These are phyloP conservation scores for Echeneis naucrates DNA, from an alignment of 2,797 vertebrate species.

Conservation along the genomic window DNA sequence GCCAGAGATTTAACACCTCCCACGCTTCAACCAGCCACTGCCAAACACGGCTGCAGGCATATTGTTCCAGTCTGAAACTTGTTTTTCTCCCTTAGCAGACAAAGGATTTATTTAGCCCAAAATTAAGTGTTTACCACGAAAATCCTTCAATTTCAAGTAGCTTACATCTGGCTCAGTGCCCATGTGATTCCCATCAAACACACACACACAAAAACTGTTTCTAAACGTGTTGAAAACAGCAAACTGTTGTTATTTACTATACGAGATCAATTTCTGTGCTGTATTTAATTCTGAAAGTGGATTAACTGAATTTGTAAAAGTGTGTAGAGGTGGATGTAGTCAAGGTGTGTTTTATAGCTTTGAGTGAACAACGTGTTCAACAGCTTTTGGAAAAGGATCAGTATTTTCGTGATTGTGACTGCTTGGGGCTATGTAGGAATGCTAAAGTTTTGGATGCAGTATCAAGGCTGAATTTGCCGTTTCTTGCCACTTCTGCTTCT, in stretches of 20 bases:
- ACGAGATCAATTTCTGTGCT: conserved; percentile 6
- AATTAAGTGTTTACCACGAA: conserved; percentile 1
- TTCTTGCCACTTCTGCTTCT: not conserved
- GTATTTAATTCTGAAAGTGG: conserved; percentile 22
- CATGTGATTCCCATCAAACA: conserved; percentile 11
- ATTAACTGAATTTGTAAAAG: conserved; percentile 25
- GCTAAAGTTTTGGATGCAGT: conserved; percentile 15
- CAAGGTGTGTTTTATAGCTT: conserved; percentile 17
- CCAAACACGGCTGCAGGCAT: conserved; percentile 34
- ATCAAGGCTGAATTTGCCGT: conserved; percentile 27
- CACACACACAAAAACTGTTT: too few species aligned
- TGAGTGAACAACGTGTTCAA: conserved; percentile 27
- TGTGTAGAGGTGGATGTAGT: conserved; percentile 10
- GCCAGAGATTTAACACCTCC: conserved; percentile 25
- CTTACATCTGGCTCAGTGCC: conserved; percentile 9
- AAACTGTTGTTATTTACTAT: not conserved
- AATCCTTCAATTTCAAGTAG: not conserved
- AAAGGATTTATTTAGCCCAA: not conserved
- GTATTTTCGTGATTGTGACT: conserved; percentile 38
- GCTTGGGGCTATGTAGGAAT: conserved; percentile 18
- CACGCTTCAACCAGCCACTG: conserved; percentile 20
- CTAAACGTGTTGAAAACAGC: not conserved
- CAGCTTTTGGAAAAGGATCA: conserved; percentile 25
- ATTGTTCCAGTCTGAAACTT: conserved; percentile 13
- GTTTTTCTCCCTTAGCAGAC: conserved; percentile 21